phyloP scores from a whole-genome alignment of 92 coral and sea anemone species.

The Phenganax marumi region DNA sequence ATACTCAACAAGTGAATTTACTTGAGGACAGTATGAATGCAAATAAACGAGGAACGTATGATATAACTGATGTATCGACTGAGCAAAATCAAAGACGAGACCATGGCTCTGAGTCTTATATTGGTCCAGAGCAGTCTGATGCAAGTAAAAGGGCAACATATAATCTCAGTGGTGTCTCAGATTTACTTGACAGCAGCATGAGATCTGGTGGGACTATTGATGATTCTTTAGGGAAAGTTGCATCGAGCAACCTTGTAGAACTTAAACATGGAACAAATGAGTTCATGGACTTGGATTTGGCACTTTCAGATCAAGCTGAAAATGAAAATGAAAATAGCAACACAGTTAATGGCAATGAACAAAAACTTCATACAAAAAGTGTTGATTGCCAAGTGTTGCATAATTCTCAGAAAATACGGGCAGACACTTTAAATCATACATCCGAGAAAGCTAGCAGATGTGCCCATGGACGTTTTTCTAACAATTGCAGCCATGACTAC shows the following conservation, averaged over 20 bases:
- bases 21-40: background rate
- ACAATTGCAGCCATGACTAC: background rate
- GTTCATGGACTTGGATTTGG: conserved; percentile 9
- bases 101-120: no score
- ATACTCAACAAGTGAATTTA: background rate
- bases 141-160: background rate
- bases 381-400: no score
- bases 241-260: background rate
- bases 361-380: no score
- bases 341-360: background rate
- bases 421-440: no score
- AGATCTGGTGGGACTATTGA: conserved; percentile 3
- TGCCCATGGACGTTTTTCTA: background rate
- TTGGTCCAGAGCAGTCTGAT: background rate
- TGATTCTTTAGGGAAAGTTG: conserved; percentile 8
- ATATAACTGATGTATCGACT: conserved; percentile 30
- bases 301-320: background rate
- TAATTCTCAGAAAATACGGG: no score
- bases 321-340: background rate
- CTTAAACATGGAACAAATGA: conserved; percentile 55
- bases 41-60: conserved; percentile 26
- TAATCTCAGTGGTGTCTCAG: conserved; percentile 18
- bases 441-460: background rate
- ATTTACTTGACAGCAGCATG: conserved; percentile 12
- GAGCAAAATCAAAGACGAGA: conserved; percentile 10